These are phyloP conservation scores for Omphaloscelis lunosa DNA, from an alignment of 2,888 invertebrate species.

Conservation along the genomic window DNA sequence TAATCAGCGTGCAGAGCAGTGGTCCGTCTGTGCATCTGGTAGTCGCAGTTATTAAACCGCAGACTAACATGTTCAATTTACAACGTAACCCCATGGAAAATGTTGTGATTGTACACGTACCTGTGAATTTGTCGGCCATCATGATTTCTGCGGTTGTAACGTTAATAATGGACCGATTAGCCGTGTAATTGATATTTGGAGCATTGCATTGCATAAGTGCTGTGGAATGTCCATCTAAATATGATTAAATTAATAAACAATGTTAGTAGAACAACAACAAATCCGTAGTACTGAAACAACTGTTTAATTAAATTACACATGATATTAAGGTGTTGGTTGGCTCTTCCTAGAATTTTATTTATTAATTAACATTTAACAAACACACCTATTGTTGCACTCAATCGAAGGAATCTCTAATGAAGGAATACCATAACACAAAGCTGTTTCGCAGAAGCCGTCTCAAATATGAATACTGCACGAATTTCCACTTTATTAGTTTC, in stretches of 20 bases:
- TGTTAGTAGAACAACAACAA: background rate
- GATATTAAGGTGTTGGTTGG: background rate
- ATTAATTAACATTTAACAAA: background rate
- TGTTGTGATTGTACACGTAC: slow-evolving; percentile 60
- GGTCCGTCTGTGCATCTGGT: slow-evolving; percentile 76
- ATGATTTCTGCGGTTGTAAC: slow-evolving; percentile 59
- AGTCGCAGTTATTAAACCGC: slow-evolving; percentile 83
- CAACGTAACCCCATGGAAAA: slow-evolving; percentile 74
- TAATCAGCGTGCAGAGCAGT: slow-evolving; percentile 78
- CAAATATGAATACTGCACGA: slow-evolving; percentile 55
- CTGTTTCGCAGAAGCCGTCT: slow-evolving; percentile 49
- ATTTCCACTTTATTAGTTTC: slow-evolving; percentile 72
- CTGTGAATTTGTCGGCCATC: slow-evolving; percentile 56
- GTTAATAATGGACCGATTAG: slow-evolving; percentile 64
- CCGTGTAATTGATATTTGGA: slow-evolving; percentile 32
- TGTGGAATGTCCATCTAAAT: background rate
- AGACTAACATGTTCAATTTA: slow-evolving; percentile 81
- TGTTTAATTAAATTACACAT: background rate
- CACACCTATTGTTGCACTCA: slow-evolving; percentile 5
- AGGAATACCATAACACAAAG: slow-evolving; percentile 38
- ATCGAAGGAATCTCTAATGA: slow-evolving; percentile 13
- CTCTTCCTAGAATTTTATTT: background rate
- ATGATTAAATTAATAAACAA: background rate
- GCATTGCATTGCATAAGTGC: background rate
- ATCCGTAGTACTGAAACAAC: slow-evolving; percentile 3